Percentiles rank a stretch among this genome's conserved stretches.
Conservation (phyloP, 2,797 vertebrate species). For the Myotis findleyi region DNA sequence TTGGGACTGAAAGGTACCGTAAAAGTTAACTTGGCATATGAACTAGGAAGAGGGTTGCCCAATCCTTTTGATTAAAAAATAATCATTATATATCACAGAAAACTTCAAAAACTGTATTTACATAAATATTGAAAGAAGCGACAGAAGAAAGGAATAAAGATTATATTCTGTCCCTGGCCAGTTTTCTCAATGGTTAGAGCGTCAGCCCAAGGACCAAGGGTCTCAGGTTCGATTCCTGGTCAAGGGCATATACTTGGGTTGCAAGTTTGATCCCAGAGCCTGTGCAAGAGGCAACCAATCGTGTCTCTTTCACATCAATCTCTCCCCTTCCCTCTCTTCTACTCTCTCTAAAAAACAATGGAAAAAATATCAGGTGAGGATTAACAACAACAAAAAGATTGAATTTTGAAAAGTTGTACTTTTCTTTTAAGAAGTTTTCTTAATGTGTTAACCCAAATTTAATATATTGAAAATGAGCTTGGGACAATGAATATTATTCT, state of each 20-base stretch:
- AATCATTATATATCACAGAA: background rate
- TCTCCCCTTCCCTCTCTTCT: too few relatives aligned
- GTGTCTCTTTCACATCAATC: too few relatives aligned
- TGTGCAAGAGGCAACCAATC: too few relatives aligned
- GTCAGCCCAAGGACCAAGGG: too few relatives aligned
- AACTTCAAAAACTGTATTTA: background rate
- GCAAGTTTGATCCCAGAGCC: too few relatives aligned
- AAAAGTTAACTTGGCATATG: background rate
- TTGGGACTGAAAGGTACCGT: background rate
- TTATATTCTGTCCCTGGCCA: background rate
- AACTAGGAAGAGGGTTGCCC: background rate
- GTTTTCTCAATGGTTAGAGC: background rate
- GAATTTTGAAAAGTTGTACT: background rate
- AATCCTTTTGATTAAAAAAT: background rate
- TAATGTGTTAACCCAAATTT: conserved; percentile 30
- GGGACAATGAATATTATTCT: conserved; percentile 36
- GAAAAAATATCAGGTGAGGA: too few relatives aligned
- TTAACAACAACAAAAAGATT: background rate
- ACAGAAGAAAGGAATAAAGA: background rate
- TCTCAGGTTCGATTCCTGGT: too few relatives aligned
- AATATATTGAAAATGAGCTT: conserved; percentile 58
- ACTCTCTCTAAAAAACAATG: too few relatives aligned
- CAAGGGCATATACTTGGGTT: too few relatives aligned
- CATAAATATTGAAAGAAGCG: background rate
- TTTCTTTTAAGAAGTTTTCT: conserved; percentile 49